Conservation (phyloP, 2,113 vertebrate genomes). For the Poeciliopsis occidentalis region DNA sequence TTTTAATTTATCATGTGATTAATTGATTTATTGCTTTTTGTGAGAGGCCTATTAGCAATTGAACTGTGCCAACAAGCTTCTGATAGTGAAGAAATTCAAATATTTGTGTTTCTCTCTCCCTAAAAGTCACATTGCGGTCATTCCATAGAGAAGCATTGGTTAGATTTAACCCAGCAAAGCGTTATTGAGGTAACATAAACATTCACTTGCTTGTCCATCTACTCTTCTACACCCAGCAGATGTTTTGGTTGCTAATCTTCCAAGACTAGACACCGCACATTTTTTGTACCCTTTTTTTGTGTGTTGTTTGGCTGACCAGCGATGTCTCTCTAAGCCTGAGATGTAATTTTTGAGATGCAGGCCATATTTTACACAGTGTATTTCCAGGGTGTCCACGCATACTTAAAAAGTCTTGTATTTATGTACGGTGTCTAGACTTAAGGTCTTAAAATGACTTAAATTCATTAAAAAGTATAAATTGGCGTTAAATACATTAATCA, state of each 20-base stretch:
- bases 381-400: background rate
- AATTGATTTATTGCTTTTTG: too few relatives aligned
- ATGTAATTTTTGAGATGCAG: background rate
- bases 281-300: conserved; percentile 33
- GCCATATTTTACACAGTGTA: background rate
- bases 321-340: background rate
- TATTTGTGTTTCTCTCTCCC: background rate
- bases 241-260: conserved; percentile 4
- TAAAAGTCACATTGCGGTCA: conserved; percentile 9
- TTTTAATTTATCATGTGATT: too few relatives aligned
- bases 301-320: conserved; percentile 29
- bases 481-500: too few relatives aligned
- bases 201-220: background rate
- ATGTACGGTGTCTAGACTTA: too few relatives aligned
- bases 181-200: conserved; percentile 19
- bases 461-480: too few relatives aligned
- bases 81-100: background rate
- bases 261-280: conserved; percentile 36
- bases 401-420: too few relatives aligned
- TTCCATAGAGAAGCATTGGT: conserved; percentile 2
- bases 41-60: too few relatives aligned
- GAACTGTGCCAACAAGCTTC: too few relatives aligned
- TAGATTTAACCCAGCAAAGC: background rate
- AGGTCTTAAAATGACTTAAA: too few relatives aligned
- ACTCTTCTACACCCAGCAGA: conserved; percentile 10